These are phyloP conservation scores for Lagodon rhomboides DNA, from an alignment of 2,797 vertebrate species.

Conservation along the genomic window DNA sequence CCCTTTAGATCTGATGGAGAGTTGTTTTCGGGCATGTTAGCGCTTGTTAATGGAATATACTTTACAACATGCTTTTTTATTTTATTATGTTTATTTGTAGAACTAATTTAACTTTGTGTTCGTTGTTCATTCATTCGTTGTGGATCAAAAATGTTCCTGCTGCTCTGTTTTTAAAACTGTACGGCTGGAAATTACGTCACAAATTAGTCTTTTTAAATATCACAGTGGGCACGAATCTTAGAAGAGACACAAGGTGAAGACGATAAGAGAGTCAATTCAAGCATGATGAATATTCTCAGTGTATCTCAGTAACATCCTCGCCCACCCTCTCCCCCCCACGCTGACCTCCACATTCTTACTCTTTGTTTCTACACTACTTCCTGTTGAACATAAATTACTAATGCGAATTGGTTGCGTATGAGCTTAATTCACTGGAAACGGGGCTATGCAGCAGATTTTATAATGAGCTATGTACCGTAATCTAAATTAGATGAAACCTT, in stretches of 20 bases:
- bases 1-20: too few species aligned
- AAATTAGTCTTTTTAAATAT: constrained; percentile 16
- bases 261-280: constrained; percentile 48
- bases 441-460: constrained; percentile 1
- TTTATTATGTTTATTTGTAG: too few species aligned
- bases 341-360: background rate
- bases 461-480: background rate
- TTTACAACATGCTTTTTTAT: too few species aligned
- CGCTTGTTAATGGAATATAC: too few species aligned
- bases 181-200: background rate
- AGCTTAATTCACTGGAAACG: constrained; percentile 9
- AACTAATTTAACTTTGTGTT: too few species aligned
- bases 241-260: constrained; percentile 16
- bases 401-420: background rate
- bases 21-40: too few species aligned
- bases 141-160: background rate
- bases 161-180: background rate
- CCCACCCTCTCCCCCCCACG: background rate
- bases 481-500: constrained; percentile 11
- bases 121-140: too few species aligned
- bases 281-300: constrained; percentile 43
- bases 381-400: constrained; percentile 2
- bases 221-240: constrained; percentile 14
- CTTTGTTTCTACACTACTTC: background rate
- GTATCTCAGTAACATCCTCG: constrained; percentile 40